Evolutionary conservation across 2,888 invertebrate genomes (phyloP).

Genomic region (Deladenus siricidicola): DNA sequence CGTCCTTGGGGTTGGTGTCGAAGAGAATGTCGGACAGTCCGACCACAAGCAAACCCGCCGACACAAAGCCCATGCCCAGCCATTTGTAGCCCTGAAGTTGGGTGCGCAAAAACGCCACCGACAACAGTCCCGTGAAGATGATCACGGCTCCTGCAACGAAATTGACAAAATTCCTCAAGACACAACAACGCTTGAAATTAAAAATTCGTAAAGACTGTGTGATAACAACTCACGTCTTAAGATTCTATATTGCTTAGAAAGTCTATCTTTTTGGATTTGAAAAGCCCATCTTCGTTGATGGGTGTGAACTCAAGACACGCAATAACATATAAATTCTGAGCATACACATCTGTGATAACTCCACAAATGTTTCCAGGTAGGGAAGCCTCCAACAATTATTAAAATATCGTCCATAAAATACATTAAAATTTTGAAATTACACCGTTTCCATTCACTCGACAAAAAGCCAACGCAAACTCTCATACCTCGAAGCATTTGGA

Average conservation of each 20-base stretch:
- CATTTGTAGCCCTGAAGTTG: slow-evolving; percentile 54
- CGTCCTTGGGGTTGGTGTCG: slow-evolving; percentile 39
- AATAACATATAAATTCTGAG: no score
- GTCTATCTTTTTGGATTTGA: no score
- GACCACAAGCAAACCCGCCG: slow-evolving; percentile 55
- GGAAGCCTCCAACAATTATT: no score
- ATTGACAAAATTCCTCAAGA: no score
- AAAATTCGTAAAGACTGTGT: neutral
- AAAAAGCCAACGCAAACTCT: neutral
- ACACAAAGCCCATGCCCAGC: slow-evolving; percentile 56
- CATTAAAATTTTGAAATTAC: no score
- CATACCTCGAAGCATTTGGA: slow-evolving; percentile 84
- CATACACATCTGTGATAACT: no score
- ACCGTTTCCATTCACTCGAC: neutral
- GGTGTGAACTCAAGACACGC: no score
- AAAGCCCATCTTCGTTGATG: no score
- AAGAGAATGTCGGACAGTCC: slow-evolving; percentile 51
- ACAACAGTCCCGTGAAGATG: slow-evolving; percentile 77
- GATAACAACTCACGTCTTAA: no score
- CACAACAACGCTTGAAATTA: neutral
- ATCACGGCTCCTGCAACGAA: slow-evolving; percentile 69
- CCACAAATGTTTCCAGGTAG: no score
- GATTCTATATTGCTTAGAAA: no score
- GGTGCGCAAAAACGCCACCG: slow-evolving; percentile 69
- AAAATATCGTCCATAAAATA: no score